These are phyloP conservation scores for Parelbella ahira DNA, from an alignment of 2,888 invertebrate species.

Conservation along the genomic window DNA sequence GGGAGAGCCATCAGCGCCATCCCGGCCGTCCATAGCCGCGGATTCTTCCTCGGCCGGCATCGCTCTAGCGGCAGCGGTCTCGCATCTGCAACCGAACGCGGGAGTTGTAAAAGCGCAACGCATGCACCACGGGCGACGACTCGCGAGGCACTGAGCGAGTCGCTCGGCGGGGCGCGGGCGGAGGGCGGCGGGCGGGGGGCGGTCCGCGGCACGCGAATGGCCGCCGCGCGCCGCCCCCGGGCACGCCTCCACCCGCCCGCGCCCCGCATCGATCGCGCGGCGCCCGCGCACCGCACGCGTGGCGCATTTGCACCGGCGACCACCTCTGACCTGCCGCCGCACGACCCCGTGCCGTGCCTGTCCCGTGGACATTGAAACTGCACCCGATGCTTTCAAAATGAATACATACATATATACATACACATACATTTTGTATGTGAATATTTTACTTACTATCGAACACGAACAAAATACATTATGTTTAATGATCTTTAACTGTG, in stretches of 20 bases:
- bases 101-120: constrained; percentile 42
- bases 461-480: no score
- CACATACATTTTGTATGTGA: no score
- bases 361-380: no score
- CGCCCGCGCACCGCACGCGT: constrained; percentile 30
- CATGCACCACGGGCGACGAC: constrained; percentile 55
- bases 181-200: constrained; percentile 47
- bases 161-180: constrained; percentile 47
- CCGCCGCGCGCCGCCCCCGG: constrained; percentile 45
- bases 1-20: constrained; percentile 80
- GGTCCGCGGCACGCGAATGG: constrained; percentile 43
- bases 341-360: background rate
- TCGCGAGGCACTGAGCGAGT: constrained; percentile 65
- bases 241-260: constrained; percentile 40
- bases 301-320: constrained; percentile 28
- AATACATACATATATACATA: no score
- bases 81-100: constrained; percentile 70
- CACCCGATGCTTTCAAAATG: no score
- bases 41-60: constrained; percentile 77
- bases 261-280: constrained; percentile 34
- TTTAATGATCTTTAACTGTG: no score
- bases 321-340: constrained; percentile 21
- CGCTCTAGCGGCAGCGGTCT: constrained; percentile 51
- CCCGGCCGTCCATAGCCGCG: constrained; percentile 66
- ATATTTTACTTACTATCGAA: no score